phyloP scores from a whole-genome alignment of 2,888 invertebrate genomes.

The Netelia fuscicornis region DNA sequence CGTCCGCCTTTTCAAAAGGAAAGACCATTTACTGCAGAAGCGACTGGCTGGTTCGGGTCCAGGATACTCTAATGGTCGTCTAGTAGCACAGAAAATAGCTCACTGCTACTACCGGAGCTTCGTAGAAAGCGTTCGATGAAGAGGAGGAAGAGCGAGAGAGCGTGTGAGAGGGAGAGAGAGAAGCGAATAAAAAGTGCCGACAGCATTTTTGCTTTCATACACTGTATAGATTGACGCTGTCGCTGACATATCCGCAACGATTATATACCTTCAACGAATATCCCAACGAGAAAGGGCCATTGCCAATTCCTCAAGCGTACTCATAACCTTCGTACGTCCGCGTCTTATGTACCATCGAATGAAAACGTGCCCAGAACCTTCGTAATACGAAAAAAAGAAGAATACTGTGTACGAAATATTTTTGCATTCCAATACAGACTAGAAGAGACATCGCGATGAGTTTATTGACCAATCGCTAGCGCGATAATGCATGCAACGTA shows the following conservation, averaged over 20 bases:
- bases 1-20: constrained; percentile 75
- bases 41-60: constrained; percentile 77
- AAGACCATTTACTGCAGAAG: constrained; percentile 79
- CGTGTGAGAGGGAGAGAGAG: neutral
- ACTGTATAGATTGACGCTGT: constrained; percentile 65
- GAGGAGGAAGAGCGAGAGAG: neutral
- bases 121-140: constrained; percentile 16
- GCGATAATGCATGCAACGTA: neutral
- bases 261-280: constrained; percentile 76
- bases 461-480: neutral
- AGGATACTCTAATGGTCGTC: constrained; percentile 79
- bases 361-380: constrained; percentile 25
- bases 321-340: constrained; percentile 66
- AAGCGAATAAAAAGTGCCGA: constrained; percentile 57
- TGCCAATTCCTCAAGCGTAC: constrained; percentile 76
- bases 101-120: constrained; percentile 37
- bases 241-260: constrained; percentile 70
- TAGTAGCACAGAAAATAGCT: constrained; percentile 77
- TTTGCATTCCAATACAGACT: constrained; percentile 22
- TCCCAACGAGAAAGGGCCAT: constrained; percentile 79
- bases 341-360: neutral
- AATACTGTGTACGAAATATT: constrained; percentile 40
- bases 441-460: constrained; percentile 17
- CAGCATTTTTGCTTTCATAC: constrained; percentile 64
- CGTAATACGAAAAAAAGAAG: constrained; percentile 17